A percentile compares a stretch with the other conserved stretches of the same genome.
phyloP scores from a whole-genome alignment of 2,888 invertebrate genomes.

The Drosophila buzzatii region DNA sequence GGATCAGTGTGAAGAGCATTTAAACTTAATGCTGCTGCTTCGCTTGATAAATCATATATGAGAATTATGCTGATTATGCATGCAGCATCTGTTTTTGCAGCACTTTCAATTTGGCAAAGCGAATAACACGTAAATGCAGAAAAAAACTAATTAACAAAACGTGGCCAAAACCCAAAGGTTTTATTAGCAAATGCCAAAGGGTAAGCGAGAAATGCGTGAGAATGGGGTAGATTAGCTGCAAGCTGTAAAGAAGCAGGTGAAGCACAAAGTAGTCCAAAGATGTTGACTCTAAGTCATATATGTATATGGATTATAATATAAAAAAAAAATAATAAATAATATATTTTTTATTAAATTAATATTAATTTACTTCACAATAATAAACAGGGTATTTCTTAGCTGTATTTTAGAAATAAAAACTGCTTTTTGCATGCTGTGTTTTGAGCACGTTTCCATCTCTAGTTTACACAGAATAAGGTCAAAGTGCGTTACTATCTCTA shows the following conservation, averaged over 20 bases:
- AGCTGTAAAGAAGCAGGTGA: no score
- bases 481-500: slow-evolving; percentile 60
- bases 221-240: not conserved
- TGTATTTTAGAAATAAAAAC: not conserved
- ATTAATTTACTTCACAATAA: no score
- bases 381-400: not conserved
- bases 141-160: slow-evolving; percentile 53
- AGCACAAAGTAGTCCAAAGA: no score
- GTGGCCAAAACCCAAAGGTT: slow-evolving; percentile 29
- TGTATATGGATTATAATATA: no score
- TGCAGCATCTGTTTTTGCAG: not conserved
- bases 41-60: not conserved
- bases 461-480: slow-evolving; percentile 3
- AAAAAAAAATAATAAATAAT: no score
- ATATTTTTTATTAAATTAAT: no score
- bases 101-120: not conserved
- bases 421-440: not conserved
- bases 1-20: not conserved
- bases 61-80: not conserved
- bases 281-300: no score
- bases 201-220: no score
- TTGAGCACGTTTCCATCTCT: slow-evolving; percentile 6
- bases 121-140: slow-evolving; percentile 32
- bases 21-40: not conserved
- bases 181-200: not conserved